phyloP scores from a whole-genome alignment of 2,113 vertebrate species.

The Puntigrus tetrazona region DNA sequence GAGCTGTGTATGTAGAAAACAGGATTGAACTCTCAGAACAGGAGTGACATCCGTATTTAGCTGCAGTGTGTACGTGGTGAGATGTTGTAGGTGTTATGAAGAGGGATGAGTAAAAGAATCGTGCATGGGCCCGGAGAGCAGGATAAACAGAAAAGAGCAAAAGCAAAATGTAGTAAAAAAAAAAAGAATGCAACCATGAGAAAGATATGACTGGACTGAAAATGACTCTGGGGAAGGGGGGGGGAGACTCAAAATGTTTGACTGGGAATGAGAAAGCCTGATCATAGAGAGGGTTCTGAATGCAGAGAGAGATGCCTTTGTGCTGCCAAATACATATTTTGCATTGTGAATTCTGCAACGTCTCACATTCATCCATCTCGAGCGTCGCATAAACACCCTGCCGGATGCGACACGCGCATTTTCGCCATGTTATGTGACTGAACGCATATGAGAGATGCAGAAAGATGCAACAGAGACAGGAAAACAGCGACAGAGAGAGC shows the following conservation, averaged over 20 bases:
- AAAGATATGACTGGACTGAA: constrained; percentile 60
- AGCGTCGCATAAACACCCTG: background rate
- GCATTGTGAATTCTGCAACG: background rate
- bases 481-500: constrained; percentile 53
- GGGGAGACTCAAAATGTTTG: constrained; percentile 65
- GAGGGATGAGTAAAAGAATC: constrained; percentile 51
- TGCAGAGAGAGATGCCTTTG: background rate
- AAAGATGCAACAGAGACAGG: constrained; percentile 61
- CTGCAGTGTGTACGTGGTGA: constrained; percentile 1
- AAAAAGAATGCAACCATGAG: constrained; percentile 51
- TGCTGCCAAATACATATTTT: background rate
- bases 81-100: constrained; percentile 34
- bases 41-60: background rate
- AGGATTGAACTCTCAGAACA: background rate
- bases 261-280: constrained; percentile 11
- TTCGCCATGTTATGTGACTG: constrained; percentile 12
- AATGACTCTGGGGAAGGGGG: constrained; percentile 62
- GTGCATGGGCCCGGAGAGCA: constrained; percentile 46
- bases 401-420: background rate
- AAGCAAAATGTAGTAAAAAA: constrained; percentile 39
- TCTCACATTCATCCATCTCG: background rate
- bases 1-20: background rate
- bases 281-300: constrained; percentile 56
- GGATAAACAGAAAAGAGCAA: constrained; percentile 56
- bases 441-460: constrained; percentile 52